These are phyloP conservation scores for Apeira syringaria DNA, from an alignment of 2,888 invertebrate species.

Conservation along the genomic window DNA sequence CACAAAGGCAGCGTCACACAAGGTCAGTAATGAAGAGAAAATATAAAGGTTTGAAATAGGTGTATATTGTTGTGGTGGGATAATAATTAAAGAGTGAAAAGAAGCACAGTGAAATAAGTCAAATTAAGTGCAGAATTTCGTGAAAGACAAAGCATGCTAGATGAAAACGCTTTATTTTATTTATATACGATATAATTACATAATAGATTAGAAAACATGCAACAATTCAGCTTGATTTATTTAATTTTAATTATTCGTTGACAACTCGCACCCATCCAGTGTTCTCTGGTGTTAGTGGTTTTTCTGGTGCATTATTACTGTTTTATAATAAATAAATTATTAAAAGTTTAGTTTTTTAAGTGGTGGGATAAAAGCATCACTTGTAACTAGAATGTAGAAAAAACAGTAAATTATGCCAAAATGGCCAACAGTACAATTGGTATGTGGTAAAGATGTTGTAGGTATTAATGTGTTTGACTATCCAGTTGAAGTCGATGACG, in stretches of 20 bases:
- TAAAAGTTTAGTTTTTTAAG: too few relatives aligned
- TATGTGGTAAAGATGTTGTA: neutral
- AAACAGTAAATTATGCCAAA: too few relatives aligned
- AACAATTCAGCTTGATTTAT: neutral
- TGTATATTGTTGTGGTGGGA: too few relatives aligned
- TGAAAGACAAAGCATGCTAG: conserved; percentile 4
- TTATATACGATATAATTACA: too few relatives aligned
- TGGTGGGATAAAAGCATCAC: too few relatives aligned
- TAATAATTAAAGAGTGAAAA: neutral
- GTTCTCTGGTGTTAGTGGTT: neutral
- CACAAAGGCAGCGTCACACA: neutral
- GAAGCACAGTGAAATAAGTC: neutral
- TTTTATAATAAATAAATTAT: too few relatives aligned
- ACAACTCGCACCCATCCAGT: neutral
- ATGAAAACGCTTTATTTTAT: conserved; percentile 1
- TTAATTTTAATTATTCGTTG: neutral
- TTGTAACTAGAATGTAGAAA: too few relatives aligned
- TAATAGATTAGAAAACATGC: conserved; percentile 15
- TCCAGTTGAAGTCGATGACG: neutral
- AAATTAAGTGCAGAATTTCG: conserved; percentile 1
- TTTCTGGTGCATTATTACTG: too few relatives aligned
- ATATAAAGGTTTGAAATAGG: conserved; percentile 1
- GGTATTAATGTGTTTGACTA: neutral
- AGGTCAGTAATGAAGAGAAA: neutral
- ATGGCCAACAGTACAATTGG: neutral